Evolutionary conservation across 2,797 vertebrate genomes (phyloP).

Genomic region (Knipowitschia caucasica): DNA sequence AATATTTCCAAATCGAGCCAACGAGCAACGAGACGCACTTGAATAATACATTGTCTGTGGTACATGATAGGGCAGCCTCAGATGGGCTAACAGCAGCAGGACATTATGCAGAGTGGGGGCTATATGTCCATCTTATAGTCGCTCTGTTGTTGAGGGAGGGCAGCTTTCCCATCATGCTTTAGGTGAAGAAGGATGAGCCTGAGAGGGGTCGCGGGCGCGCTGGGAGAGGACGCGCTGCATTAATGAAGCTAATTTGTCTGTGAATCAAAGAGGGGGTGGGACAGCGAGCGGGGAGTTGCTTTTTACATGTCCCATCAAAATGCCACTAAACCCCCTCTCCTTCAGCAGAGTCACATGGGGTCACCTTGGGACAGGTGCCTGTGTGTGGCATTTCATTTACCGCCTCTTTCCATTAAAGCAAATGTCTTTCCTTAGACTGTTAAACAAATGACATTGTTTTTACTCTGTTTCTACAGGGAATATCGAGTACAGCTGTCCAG

Average conservation of each 20-base stretch:
- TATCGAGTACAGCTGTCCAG: constrained; percentile 98
- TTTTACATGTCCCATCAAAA: constrained; percentile 70
- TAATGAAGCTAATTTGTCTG: constrained; percentile 72
- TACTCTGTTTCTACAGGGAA: constrained; percentile 79
- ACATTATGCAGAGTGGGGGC: constrained; percentile 49
- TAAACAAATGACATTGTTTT: constrained; percentile 19
- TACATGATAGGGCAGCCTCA: constrained; percentile 52
- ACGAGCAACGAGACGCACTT: constrained; percentile 50
- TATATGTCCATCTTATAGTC: constrained; percentile 37
- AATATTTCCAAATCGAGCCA: constrained; percentile 59
- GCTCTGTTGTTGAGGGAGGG: constrained; percentile 45
- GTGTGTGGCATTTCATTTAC: constrained; percentile 10
- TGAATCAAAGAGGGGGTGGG: constrained; percentile 60
- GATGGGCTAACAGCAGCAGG: constrained; percentile 40
- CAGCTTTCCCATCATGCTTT: constrained; percentile 64
- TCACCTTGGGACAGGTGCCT: constrained; percentile 66
- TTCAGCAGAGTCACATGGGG: constrained; percentile 52
- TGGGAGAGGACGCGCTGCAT: constrained; percentile 52
- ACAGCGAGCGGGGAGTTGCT: constrained; percentile 42
- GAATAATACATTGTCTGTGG: constrained; percentile 64
- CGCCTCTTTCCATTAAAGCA: constrained; percentile 13
- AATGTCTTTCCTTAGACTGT: constrained; percentile 9
- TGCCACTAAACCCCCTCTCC: constrained; percentile 63
- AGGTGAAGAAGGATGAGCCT: constrained; percentile 53
- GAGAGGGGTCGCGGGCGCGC: constrained; percentile 44